Base-by-base conservation (phyloP, 2,888 invertebrate genomes). In the Halictus quadricinctus region DNA sequence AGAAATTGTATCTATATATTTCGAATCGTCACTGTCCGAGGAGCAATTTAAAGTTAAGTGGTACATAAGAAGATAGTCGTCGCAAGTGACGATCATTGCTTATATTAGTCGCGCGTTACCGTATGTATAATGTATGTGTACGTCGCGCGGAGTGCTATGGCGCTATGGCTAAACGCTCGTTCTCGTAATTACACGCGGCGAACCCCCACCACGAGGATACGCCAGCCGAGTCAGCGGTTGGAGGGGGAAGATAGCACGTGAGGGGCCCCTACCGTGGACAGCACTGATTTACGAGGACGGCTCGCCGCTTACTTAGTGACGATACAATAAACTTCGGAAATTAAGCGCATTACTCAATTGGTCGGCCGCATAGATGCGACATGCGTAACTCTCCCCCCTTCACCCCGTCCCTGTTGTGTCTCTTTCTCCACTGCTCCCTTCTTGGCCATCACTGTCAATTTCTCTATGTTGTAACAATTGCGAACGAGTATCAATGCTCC, bases 241-340 rank as follows among this genome's bases (percentile, higher is more conserved):
- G 58, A 58, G 12, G 58, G 58, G n/a, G n/a, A 58, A 58, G n/a
- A 12, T 58, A n/a, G n/a, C n/a, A 58, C 58, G n/a, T n/a, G 58
- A 58, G 58, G 58, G 58, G 58, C n/a, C n/a, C 58, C 58, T 58
- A 58, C 58, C n/a, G 58, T 58, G 58, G 58, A n/a, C 58, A 58
- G 58, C 80, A 78, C 72, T 78, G 87, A 86, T 83, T 80, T 83
- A 86, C 76, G 80, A 79, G 66, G 78, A 78, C 74, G 43, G 48
- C 72, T 76, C 54, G n/a, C 29, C 84, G 76, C 83, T 83, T 74
- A 81, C 83, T 87, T 87, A 83, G 78, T 46, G 25, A 50, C 79
- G 85, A 79, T 79, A 82, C 79, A 83, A 84, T 87, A 83, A 84
- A 86, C 81, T 86, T 83, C 79, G 87, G 80, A 83, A 84, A 87